These are phyloP conservation scores for Dolichotis patagonum DNA, from an alignment of 2,113 vertebrate species.

Conservation along the genomic window DNA sequence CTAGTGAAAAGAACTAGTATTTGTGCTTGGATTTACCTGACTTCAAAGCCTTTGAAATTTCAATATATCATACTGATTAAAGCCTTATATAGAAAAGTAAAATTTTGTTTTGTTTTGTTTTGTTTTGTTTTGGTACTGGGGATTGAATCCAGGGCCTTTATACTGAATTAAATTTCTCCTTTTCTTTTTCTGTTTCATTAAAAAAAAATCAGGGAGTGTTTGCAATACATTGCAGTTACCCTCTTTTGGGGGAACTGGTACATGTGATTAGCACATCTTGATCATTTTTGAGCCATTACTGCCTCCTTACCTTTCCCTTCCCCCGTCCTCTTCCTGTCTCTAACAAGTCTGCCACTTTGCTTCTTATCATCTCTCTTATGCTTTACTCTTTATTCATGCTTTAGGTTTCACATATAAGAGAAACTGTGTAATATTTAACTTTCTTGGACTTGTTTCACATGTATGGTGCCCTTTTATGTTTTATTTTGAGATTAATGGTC, in stretches of 20 bases:
- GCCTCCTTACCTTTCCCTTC: neutral
- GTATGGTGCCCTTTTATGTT: neutral
- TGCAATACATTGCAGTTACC: neutral
- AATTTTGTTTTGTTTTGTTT: neutral
- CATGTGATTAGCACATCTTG: neutral
- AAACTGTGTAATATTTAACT: neutral
- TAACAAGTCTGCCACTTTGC: neutral
- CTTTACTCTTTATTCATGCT: neutral
- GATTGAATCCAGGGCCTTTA: neutral
- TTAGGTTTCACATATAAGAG: neutral
- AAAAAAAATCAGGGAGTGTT: neutral
- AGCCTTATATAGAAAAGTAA: neutral
- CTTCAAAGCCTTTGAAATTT: slow-evolving; percentile 19
- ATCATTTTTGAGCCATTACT: neutral
- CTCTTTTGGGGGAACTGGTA: neutral
- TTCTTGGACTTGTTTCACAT: neutral
- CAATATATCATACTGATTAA: neutral
- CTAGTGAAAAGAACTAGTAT: slow-evolving; percentile 10
- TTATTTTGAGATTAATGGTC: neutral
- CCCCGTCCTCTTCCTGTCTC: neutral
- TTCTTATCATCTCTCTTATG: neutral
- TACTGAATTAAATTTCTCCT: neutral
- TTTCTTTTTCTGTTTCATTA: neutral
- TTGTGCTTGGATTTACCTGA: neutral
- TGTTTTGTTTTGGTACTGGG: neutral